Conservation (phyloP, 2,888 invertebrate genomes). For the Aleiodes leptofemur region DNA sequence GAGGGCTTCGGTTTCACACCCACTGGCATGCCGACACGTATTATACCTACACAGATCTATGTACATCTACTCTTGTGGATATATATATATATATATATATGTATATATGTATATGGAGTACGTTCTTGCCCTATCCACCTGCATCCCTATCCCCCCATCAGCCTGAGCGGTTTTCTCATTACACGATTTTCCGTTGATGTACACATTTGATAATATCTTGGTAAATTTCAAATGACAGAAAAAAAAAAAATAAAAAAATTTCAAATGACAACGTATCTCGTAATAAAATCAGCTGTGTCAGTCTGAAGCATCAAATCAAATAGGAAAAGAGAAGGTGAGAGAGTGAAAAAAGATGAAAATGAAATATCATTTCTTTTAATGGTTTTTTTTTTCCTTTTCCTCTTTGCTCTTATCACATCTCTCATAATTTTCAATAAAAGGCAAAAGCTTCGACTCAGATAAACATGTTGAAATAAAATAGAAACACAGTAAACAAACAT, state of each 20-base stretch:
- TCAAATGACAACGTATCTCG: constrained; percentile 1
- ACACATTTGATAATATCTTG: constrained; percentile 49
- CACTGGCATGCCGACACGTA: constrained; percentile 29
- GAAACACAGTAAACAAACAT: background rate
- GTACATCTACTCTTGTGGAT: background rate
- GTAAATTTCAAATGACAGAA: background rate
- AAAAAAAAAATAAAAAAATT: too few species aligned
- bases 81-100: background rate
- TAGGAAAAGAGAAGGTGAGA: background rate
- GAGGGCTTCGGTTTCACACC: constrained; percentile 51
- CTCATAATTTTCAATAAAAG: background rate
- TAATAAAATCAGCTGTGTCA: constrained; percentile 3
- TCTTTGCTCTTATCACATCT: too few species aligned
- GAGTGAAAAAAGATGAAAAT: background rate
- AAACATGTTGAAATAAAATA: background rate
- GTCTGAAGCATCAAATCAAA: background rate
- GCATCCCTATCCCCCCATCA: constrained; percentile 1
- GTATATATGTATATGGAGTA: background rate
- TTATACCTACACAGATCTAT: background rate
- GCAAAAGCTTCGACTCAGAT: background rate
- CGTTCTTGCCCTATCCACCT: constrained; percentile 17
- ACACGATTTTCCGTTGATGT: constrained; percentile 36
- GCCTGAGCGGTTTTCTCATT: constrained; percentile 38
- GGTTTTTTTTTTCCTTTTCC: too few species aligned
- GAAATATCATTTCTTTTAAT: background rate